These are phyloP conservation scores for Amblyornis subalaris DNA, from an alignment of 2,113 vertebrate genomes.

Conservation along the genomic window DNA sequence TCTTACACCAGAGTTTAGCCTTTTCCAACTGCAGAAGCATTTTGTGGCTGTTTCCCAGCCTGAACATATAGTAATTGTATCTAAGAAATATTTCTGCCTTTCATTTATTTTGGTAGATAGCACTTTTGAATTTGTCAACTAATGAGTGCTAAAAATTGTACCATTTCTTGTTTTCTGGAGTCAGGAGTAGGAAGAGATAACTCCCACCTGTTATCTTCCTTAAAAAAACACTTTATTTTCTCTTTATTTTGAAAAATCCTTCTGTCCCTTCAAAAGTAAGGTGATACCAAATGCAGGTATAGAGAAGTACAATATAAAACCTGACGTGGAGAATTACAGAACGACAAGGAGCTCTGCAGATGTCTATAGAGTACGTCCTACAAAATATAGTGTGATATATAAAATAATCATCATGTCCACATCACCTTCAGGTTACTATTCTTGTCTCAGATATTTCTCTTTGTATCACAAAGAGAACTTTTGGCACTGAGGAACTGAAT, in stretches of 20 bases:
- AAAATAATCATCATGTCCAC: not conserved
- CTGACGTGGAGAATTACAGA: not conserved
- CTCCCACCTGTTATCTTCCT: accelerated
- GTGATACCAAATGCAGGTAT: not conserved
- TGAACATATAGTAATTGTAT: not conserved
- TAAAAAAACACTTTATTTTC: not conserved
- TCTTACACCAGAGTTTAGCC: not conserved
- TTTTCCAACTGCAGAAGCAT: not conserved
- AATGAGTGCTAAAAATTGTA: not conserved
- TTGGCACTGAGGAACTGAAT: not conserved
- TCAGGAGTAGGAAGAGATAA: not conserved
- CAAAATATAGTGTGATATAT: not conserved
- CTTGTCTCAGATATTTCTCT: not conserved
- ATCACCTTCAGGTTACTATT: not conserved
- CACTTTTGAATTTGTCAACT: not conserved
- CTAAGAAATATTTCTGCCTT: not conserved
- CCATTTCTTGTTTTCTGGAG: not conserved
- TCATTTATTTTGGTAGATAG: not conserved
- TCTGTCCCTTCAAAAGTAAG: not conserved
- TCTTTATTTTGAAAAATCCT: not conserved
- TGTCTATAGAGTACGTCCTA: too few relatives aligned
- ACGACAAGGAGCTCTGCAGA: not conserved
- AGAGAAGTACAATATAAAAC: not conserved
- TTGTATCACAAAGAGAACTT: not conserved
- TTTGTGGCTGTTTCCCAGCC: not conserved